Percentiles rank a stretch among this genome's conserved stretches.
phyloP scores from a whole-genome alignment of 2,888 invertebrate species.

The Chelonus formosanus region DNA sequence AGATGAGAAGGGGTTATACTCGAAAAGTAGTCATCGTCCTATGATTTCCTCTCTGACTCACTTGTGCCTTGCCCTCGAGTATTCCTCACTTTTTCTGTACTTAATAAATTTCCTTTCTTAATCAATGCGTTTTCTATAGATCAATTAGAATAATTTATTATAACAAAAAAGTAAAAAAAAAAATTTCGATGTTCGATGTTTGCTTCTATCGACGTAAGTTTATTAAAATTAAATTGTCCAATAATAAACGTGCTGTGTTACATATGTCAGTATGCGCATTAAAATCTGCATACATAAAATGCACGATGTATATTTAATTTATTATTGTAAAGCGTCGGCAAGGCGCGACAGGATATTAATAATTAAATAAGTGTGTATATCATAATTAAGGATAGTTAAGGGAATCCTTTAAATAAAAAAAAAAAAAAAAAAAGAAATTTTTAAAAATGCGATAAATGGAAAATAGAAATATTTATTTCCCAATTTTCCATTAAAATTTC shows the following conservation, averaged over 20 bases:
- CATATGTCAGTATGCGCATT: slow-evolving; percentile 21
- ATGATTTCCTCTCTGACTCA: slow-evolving; percentile 53
- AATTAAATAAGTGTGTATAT: background rate
- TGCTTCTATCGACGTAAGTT: slow-evolving; percentile 45
- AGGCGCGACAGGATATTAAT: slow-evolving; percentile 12
- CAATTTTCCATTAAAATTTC: too few species aligned
- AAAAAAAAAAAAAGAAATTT: too few species aligned
- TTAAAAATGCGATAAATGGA: too few species aligned
- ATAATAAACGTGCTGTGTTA: slow-evolving; percentile 15
- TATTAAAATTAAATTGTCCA: slow-evolving; percentile 29
- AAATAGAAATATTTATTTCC: too few species aligned
- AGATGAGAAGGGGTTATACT: slow-evolving; percentile 23
- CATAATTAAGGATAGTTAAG: too few species aligned
- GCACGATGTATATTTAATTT: slow-evolving; percentile 36
- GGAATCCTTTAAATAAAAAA: too few species aligned
- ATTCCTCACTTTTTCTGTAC: slow-evolving; percentile 45
- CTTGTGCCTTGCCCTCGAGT: slow-evolving; percentile 59
- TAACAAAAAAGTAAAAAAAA: slow-evolving; percentile 6
- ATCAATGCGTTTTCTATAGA: slow-evolving; percentile 36
- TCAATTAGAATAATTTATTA: slow-evolving; percentile 33
- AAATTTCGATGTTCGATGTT: slow-evolving; percentile 56
- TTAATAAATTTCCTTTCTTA: slow-evolving; percentile 20
- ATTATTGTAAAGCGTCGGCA: slow-evolving; percentile 21
- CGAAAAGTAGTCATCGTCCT: slow-evolving; percentile 37
- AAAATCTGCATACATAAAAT: slow-evolving; percentile 10